Evolutionary conservation across 2,113 vertebrate species (phyloP), one percentile per base, ranked within the genome.

Genomic region (Erinaceus europaeus): DNA sequence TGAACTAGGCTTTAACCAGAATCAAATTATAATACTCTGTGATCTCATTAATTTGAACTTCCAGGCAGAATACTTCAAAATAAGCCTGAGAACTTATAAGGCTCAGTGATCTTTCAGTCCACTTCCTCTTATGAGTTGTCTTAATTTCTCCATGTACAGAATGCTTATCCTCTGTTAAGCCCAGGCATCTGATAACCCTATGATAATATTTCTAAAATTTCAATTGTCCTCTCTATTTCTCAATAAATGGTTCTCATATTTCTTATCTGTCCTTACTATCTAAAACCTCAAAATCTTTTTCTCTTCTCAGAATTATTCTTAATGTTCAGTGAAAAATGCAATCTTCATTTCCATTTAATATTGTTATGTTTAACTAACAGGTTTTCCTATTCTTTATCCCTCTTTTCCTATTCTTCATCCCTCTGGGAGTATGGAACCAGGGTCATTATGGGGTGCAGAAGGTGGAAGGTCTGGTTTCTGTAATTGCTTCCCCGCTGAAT

Each of bases 1-100:
- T 76, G 62, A 76, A n/a, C n/a, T 61, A 94, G 84, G 67, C 76
- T 90, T 89, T 93, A 89, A 65, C 57, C 6, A 2, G 46, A 93
- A 87, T 88, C 61, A 91, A 73, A 87, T 83, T 85, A 83, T 73
- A 89, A 79, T 76, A 81, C 34, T 84, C 71, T 73, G 73, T 73
- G 71, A 75, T 77, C 79, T 92, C 88, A 75, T 94, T 90, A 92
- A 90, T 85, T 61, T 61, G 52, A 80, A 71, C 87, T 92, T 91
- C 82, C 29, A 4, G 13, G 40, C 36, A 69, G 59, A 61, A 83
- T 75, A 55, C 46, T 90, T 89, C 36, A 82, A 88, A 94, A 88
- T 57, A 93, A 87, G 46, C 36, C 42, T 61, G 23, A 87, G 40
- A 50, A 17, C 25, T 11, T 40, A 71, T 34, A 38, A 91, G 83